Percentiles rank a stretch among this genome's conserved stretches.
Conservation (phyloP, 2,113 vertebrate species). For the Neolamprologus caudopunctatus region DNA sequence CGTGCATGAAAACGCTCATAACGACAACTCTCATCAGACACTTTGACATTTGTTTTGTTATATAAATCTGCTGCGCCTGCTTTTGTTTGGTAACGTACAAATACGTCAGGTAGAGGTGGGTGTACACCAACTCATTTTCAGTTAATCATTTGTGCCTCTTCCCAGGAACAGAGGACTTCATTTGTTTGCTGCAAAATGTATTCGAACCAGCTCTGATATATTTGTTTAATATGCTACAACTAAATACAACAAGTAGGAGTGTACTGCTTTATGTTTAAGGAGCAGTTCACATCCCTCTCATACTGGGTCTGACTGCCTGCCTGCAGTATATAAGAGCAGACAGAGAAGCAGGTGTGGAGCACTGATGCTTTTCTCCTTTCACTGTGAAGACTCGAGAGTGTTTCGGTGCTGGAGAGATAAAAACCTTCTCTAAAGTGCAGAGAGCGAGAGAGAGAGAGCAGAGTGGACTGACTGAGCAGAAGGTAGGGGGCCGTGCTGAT, state of each 20-base stretch:
- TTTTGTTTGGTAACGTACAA: not conserved
- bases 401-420: constrained; percentile 39
- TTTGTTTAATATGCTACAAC: not conserved
- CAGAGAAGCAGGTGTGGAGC: constrained; percentile 28
- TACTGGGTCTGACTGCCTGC: not conserved
- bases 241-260: not conserved
- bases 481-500: not conserved
- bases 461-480: not conserved
- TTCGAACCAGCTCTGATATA: not conserved
- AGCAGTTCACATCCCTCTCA: not conserved
- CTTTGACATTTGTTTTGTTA: not conserved
- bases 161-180: not conserved
- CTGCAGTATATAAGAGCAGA: constrained; percentile 21
- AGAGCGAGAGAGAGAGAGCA: not conserved
- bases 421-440: constrained; percentile 11
- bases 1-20: not conserved
- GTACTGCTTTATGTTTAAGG: not conserved
- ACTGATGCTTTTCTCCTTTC: constrained; percentile 36
- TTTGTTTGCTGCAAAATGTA: not conserved
- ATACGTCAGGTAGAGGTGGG: not conserved
- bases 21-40: not conserved
- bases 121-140: not conserved
- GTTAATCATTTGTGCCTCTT: not conserved
- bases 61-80: not conserved
- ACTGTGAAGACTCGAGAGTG: constrained; percentile 28